Conservation (phyloP, 2,888 invertebrate genomes). For the Hesperia comma region DNA sequence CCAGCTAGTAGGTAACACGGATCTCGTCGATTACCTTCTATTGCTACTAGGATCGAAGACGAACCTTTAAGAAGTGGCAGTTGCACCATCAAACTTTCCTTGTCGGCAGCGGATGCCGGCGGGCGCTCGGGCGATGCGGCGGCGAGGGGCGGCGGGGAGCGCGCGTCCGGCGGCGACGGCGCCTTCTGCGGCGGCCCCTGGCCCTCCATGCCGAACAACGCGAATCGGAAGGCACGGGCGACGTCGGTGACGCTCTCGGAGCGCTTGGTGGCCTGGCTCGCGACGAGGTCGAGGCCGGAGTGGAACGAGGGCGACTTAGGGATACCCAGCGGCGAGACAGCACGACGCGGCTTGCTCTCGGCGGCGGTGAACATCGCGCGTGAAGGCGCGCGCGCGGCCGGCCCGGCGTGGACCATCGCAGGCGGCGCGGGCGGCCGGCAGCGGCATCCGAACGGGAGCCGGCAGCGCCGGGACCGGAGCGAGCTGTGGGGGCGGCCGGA, state of each 20-base stretch:
- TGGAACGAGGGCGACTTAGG: slow-evolving; percentile 95
- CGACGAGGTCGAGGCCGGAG: slow-evolving; percentile 92
- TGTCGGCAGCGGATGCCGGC: slow-evolving; percentile 64
- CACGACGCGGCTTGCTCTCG: slow-evolving; percentile 79
- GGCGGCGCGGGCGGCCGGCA: slow-evolving; percentile 74
- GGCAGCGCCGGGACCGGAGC: slow-evolving; percentile 78
- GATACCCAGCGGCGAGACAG: slow-evolving; percentile 87
- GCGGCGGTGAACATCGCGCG: slow-evolving; percentile 82
- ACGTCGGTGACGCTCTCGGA: slow-evolving; percentile 78
- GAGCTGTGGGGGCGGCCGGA: slow-evolving; percentile 78
- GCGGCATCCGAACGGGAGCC: slow-evolving; percentile 81
- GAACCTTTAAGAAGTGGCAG: slow-evolving; percentile 82
- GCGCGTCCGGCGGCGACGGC: slow-evolving; percentile 75
- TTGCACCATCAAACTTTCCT: slow-evolving; percentile 78
- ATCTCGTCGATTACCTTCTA: slow-evolving; percentile 1
- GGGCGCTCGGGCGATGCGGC: slow-evolving; percentile 65
- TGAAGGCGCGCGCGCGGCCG: slow-evolving; percentile 81
- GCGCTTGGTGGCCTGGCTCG: slow-evolving; percentile 83
- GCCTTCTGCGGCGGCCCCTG: slow-evolving; percentile 69
- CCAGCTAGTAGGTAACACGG: slow-evolving; percentile 1
- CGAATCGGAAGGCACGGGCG: slow-evolving; percentile 79
- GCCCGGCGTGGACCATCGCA: slow-evolving; percentile 84
- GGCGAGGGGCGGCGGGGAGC: slow-evolving; percentile 70
- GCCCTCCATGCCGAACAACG: slow-evolving; percentile 73
- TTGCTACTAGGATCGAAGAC: slow-evolving; percentile 44